Conservation (phyloP, 2,113 vertebrate genomes). For the Mormyrus iriodes region DNA sequence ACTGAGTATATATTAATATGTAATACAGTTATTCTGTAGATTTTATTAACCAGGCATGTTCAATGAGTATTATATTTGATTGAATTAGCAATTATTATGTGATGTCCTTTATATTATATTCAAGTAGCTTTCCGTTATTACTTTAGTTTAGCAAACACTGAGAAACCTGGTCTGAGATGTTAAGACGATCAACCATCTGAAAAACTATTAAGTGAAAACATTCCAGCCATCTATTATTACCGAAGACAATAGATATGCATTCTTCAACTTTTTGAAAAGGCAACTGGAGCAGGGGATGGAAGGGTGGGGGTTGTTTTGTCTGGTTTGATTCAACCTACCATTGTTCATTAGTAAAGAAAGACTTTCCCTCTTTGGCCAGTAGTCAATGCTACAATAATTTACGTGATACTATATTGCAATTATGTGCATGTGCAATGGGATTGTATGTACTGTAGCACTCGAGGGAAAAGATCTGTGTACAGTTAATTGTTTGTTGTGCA, state of each 20-base stretch:
- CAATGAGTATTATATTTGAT: neutral
- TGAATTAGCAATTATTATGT: neutral
- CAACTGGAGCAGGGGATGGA: neutral
- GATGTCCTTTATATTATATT: neutral
- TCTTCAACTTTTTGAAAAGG: neutral
- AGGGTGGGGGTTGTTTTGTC: neutral
- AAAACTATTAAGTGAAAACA: neutral
- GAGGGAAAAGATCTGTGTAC: neutral
- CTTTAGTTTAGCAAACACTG: neutral
- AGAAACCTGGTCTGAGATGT: neutral
- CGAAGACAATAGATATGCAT: neutral
- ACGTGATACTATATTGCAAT: neutral
- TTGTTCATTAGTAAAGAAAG: neutral
- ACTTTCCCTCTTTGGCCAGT: neutral
- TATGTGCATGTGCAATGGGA: neutral
- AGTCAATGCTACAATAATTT: neutral
- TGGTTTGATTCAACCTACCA: conserved; percentile 1
- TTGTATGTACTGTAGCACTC: neutral
- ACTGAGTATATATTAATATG: neutral
- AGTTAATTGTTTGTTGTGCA: neutral
- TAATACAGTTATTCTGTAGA: neutral
- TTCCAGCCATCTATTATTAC: neutral
- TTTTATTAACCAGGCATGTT: neutral
- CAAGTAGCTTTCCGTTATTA: neutral
- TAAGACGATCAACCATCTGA: neutral